Conservation (phyloP, 2,888 invertebrate genomes). For the Chesias legatella region DNA sequence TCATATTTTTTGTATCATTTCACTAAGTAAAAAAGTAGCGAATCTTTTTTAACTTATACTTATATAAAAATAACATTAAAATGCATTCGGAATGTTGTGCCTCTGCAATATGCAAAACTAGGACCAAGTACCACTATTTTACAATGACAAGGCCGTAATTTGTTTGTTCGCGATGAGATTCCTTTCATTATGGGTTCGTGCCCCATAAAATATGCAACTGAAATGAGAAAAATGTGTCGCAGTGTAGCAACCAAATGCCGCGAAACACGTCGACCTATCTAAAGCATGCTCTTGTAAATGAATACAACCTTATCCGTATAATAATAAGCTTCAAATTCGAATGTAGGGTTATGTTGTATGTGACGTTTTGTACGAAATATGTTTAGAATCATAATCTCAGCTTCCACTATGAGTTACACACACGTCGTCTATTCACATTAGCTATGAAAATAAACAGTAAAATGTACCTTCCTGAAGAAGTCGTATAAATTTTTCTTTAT, state of each 20-base stretch:
- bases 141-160: slow-evolving; percentile 57
- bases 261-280: slow-evolving; percentile 27
- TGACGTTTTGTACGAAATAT: slow-evolving; percentile 26
- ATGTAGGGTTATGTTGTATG: slow-evolving; percentile 18
- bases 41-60: too few relatives aligned
- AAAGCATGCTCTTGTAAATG: slow-evolving; percentile 10
- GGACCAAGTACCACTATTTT: slow-evolving; percentile 36
- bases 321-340: slow-evolving; percentile 31
- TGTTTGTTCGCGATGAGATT: slow-evolving; percentile 63
- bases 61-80: too few relatives aligned
- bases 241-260: slow-evolving; percentile 45
- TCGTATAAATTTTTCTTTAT: slow-evolving; percentile 7
- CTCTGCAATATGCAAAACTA: slow-evolving; percentile 18
- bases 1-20: too few relatives aligned
- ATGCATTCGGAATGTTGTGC: too few relatives aligned
- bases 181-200: slow-evolving; percentile 71
- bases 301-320: slow-evolving; percentile 26
- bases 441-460: slow-evolving; percentile 65
- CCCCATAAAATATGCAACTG: slow-evolving; percentile 76
- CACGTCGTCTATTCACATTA: slow-evolving; percentile 68
- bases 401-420: slow-evolving; percentile 59
- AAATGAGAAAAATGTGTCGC: slow-evolving; percentile 78
- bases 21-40: too few relatives aligned
- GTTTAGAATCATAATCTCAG: slow-evolving; percentile 68
- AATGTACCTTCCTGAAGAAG: slow-evolving; percentile 38